Evolutionary conservation across 2,797 vertebrate genomes (phyloP), one percentile per base, ranked within the genome.

Genomic region (Hydrolagus colliei): DNA sequence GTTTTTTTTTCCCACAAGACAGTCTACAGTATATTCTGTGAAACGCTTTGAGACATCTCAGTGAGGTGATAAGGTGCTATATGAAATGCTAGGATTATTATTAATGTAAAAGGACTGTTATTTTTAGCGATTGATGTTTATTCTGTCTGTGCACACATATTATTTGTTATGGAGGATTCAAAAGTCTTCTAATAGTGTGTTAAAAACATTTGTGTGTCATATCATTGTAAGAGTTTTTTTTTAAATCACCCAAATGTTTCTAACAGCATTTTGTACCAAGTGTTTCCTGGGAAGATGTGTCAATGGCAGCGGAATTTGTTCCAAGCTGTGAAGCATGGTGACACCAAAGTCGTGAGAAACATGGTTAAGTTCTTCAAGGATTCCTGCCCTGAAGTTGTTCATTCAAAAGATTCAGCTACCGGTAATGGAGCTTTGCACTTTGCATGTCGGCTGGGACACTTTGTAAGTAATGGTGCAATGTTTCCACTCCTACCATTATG

Each of bases 301-400:
- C 86, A 86, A 9, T 87, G 86, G 52, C 22, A 76, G 65, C 67
- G 72, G 3, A 9, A 77, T n/a, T 63, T 88, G 72, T 85, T 88
- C 74, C 77, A 86, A 73, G 73, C 73, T 86, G 52, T 86, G 76
- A 88, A 87, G 87, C n/a, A 86, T 77, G 87, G 86, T 27, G 86
- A 86, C 86, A 87, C 75, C 62, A 12, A 35, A 85, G 79, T 7
- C 68, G 86, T 82, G 22, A 85, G 84, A 87, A 84, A 87, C 87
- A 73, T 89, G 82, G 62, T 90, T 87, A n/a, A 86, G 86, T 89
- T 89, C 87, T 87, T 89, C 82, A 88, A 86, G 87, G 89, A 88
- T 35, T 73, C 5, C 2, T 74, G 67, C 20, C 72, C 80, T 86
- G 87, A 87, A 86, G 87, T 90, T 86, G 87, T 89, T 88, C 90